Percentiles rank a stretch among this genome's conserved stretches.
These are phyloP conservation scores for Decapterus maruadsi DNA, from an alignment of 2,797 vertebrate genomes.

Conservation along the genomic window DNA sequence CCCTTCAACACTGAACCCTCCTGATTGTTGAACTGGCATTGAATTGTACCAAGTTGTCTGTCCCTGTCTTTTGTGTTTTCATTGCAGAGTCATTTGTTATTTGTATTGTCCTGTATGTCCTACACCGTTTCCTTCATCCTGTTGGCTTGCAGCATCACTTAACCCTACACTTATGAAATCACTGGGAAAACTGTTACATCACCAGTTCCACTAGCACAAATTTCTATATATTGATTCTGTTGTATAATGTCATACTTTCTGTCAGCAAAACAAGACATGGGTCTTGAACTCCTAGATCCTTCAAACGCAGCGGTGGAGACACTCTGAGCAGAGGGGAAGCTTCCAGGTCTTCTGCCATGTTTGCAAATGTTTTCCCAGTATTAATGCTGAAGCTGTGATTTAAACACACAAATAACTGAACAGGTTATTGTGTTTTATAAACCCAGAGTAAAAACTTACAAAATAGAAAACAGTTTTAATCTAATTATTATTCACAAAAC, in stretches of 20 bases:
- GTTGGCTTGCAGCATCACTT: no score
- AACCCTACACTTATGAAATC: no score
- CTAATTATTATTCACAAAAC: background rate
- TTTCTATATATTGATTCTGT: background rate
- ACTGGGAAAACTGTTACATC: background rate
- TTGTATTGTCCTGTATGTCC: no score
- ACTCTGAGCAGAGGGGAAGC: conserved; percentile 39
- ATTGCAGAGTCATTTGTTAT: no score
- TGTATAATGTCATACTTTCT: conserved; percentile 45
- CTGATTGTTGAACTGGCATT: no score
- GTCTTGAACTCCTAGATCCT: conserved; percentile 32
- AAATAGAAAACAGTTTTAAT: background rate
- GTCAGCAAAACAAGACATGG: conserved; percentile 47
- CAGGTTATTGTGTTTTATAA: background rate
- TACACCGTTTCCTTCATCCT: no score
- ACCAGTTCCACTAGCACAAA: background rate
- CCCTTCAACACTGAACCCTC: no score
- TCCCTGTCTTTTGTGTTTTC: no score
- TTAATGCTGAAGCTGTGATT: conserved; percentile 63
- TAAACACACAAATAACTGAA: background rate
- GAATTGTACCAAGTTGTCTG: no score
- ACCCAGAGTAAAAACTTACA: background rate
- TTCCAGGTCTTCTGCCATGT: conserved; percentile 52
- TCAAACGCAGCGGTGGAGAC: conserved; percentile 63
- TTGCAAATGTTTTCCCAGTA: conserved; percentile 49